Conservation (phyloP, 2,113 vertebrate genomes). For the Tragelaphus strepsiceros region DNA sequence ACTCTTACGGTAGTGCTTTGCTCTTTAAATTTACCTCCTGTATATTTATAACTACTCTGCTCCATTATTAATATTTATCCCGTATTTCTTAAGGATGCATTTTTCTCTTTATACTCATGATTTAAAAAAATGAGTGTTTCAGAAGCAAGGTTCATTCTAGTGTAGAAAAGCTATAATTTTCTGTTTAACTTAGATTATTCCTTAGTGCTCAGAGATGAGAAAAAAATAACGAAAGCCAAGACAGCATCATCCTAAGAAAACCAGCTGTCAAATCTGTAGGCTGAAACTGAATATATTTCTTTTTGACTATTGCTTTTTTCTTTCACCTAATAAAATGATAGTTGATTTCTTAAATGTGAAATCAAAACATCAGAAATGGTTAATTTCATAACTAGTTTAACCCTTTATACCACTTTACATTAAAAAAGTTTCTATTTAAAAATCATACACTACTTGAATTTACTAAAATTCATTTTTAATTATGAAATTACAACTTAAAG, state of each 20-base stretch:
- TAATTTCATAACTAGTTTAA: background rate
- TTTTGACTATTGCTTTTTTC: background rate
- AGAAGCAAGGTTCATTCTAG: background rate
- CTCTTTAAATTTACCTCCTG: slow-evolving; percentile 23
- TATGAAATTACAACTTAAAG: background rate
- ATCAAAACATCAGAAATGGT: background rate
- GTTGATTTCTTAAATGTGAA: slow-evolving; percentile 8
- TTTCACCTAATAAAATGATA: slow-evolving; percentile 35
- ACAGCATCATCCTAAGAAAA: slow-evolving; percentile 30
- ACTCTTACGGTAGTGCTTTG: background rate
- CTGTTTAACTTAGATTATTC: slow-evolving; percentile 36
- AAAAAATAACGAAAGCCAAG: background rate
- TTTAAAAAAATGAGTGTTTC: slow-evolving; percentile 2
- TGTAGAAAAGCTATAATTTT: slow-evolving; percentile 20
- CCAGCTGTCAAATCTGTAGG: background rate
- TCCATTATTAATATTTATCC: background rate
- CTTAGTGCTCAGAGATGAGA: background rate
- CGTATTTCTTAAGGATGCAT: background rate
- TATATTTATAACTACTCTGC: background rate
- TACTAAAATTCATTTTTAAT: slow-evolving; percentile 41
- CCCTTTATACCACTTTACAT: background rate
- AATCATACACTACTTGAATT: background rate
- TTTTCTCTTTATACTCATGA: background rate
- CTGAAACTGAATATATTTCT: background rate
- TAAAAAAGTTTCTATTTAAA: slow-evolving; percentile 14